Conservation (phyloP, 2,113 vertebrate genomes). For the Carassius carassius region DNA sequence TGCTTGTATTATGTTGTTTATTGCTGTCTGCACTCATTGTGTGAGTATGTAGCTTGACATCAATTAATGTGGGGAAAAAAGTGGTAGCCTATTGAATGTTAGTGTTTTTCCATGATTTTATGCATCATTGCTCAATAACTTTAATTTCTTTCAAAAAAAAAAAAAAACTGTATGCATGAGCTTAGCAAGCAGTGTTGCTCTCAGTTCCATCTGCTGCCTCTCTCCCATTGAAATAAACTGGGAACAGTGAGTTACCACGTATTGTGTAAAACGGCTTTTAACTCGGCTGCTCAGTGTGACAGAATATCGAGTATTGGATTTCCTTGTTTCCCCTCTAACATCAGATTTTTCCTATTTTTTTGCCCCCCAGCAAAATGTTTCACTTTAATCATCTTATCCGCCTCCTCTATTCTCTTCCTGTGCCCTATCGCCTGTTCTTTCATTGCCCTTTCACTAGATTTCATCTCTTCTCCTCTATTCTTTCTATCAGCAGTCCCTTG, state of each 20-base stretch:
- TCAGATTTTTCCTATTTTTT: slow-evolving; percentile 38
- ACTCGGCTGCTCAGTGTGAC: background rate
- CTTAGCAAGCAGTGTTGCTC: background rate
- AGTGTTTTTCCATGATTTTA: background rate
- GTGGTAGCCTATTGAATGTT: too few species aligned
- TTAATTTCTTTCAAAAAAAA: too few species aligned
- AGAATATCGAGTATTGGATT: slow-evolving; percentile 23
- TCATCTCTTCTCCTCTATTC: slow-evolving; percentile 9
- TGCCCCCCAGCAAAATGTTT: slow-evolving; percentile 32
- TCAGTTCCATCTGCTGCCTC: background rate
- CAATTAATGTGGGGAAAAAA: too few species aligned
- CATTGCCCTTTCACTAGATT: slow-evolving; percentile 22
- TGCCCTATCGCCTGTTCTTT: background rate
- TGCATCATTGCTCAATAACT: too few species aligned
- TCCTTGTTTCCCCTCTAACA: slow-evolving; percentile 36
- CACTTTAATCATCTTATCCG: background rate
- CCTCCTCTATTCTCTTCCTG: slow-evolving; percentile 25
- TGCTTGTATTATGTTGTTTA: background rate
- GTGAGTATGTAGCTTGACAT: background rate
- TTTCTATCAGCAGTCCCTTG: slow-evolving; percentile 5
- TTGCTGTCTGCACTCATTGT: background rate
- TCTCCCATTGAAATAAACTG: background rate
- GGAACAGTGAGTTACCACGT: background rate
- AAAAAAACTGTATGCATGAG: background rate
- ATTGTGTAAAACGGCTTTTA: background rate